phyloP scores from a whole-genome alignment of 2,888 invertebrate genomes.

The Scaeva pyrastri region DNA sequence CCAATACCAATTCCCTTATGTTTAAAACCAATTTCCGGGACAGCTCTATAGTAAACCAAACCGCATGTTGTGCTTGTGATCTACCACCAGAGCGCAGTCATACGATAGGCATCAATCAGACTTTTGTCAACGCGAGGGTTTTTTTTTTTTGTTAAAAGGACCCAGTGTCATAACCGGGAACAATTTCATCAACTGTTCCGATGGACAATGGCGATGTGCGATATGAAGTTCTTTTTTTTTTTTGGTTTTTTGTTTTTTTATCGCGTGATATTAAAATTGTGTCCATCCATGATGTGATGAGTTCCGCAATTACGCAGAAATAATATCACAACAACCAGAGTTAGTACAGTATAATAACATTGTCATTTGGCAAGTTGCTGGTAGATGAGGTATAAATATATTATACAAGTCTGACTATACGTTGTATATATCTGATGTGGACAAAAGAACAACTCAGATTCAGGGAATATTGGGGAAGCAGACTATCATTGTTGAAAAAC shows the following conservation, averaged over 20 bases:
- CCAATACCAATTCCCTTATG: constrained; percentile 6
- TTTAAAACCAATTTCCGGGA: constrained; percentile 35
- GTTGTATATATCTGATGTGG: background rate
- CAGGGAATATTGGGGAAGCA: background rate
- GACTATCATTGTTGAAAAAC: constrained; percentile 25
- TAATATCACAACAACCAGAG: constrained; percentile 63
- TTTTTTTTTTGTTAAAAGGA: constrained; percentile 16
- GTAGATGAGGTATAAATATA: constrained; percentile 48
- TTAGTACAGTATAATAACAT: constrained; percentile 66
- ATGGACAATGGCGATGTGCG: background rate
- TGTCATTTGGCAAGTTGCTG: constrained; percentile 54
- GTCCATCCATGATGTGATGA: constrained; percentile 49
- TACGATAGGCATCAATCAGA: constrained; percentile 73
- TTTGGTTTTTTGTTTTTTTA: background rate
- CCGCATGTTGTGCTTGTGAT: constrained; percentile 35
- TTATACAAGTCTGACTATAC: constrained; percentile 30
- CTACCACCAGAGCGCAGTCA: constrained; percentile 11
- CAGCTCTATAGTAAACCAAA: constrained; percentile 23
- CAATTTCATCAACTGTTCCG: constrained; percentile 24
- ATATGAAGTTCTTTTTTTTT: background rate
- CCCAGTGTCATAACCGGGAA: constrained; percentile 49
- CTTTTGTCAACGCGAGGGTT: constrained; percentile 55
- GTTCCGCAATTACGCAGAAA: constrained; percentile 67
- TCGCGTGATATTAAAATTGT: constrained; percentile 58
- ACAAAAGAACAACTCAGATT: constrained; percentile 11